Evolutionary conservation across 2,113 vertebrate species (phyloP), one percentile per base, ranked within the genome.

Genomic region (Melanostigma gelatinosum): DNA sequence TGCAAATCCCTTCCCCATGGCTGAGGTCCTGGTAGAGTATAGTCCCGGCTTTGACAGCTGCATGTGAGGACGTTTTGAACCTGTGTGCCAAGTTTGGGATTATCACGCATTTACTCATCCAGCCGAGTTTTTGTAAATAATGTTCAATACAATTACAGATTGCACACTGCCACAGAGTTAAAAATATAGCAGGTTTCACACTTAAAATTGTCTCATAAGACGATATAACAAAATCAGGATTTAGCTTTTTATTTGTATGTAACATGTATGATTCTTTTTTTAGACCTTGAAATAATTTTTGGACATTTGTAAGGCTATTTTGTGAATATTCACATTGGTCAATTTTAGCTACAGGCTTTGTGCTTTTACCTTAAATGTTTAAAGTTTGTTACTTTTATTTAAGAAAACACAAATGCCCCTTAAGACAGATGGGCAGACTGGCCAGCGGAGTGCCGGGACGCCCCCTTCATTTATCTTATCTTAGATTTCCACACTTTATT

Each of bases 1-100:
- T 50, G 78, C 60, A 87, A 85, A 91, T 89, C 76, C 11, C 67
- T 75, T 77, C 77, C 77, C 58, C 32, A 60, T 70, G 75, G 72
- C 62, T 46, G 27, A 54, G 40, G 66, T 20, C 38, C 46, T 11
- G 40, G 57, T 11, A 42, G 36, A 42, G 77, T 24, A 42, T 8
- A 71, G 71, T 20, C 58, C 29, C 3, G 18, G 52, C 69, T 80
- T 64, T 57, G 72, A 86, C 73, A 80, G 81, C 71, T 58, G 55
- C 22, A 38, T 34, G 73, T 8, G 10, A 50, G 73, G 65, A 27
- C 24, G 70, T 22, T 42, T 72, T 54, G 29, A 34, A 66, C 61
- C 52, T 58, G 8, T 38, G 38, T n/a, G 65, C 46, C 48, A 46
- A 32, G 55, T 62, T 46, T 66, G 75, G 18, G 52, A 42, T 50